A percentile compares a stretch with the other conserved stretches of the same genome.
Evolutionary conservation across 2,113 vertebrate genomes (phyloP).

Genomic region (Salvelinus fontinalis): DNA sequence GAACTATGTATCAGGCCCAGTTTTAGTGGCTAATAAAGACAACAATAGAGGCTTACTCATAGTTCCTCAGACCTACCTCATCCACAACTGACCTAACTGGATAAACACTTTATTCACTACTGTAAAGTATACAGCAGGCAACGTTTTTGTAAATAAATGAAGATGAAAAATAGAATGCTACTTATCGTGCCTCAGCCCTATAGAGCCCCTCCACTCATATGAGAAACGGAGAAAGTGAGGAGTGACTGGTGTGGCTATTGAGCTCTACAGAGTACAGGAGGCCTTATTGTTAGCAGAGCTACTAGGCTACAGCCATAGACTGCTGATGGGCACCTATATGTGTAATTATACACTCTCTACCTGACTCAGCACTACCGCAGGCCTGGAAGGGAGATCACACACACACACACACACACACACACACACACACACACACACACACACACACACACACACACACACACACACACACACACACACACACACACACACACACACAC

Average conservation of each 20-base stretch:
- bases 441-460: background rate
- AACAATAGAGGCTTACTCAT: too few species aligned
- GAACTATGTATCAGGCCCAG: too few species aligned
- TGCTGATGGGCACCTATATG: conserved; percentile 61
- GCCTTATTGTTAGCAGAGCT: conserved; percentile 38
- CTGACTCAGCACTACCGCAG: conserved; percentile 64
- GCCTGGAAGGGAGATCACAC: conserved; percentile 41
- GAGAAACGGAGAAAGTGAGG: too few species aligned
- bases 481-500: background rate
- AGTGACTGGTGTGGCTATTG: conserved; percentile 33
- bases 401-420: background rate
- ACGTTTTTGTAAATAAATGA: background rate
- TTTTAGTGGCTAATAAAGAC: too few species aligned
- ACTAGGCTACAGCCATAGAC: conserved; percentile 27
- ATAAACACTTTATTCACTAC: too few species aligned
- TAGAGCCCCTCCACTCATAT: too few species aligned
- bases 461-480: background rate
- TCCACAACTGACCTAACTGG: too few species aligned
- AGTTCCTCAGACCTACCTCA: too few species aligned
- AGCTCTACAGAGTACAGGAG: conserved; percentile 36
- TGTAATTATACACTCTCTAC: conserved; percentile 65
- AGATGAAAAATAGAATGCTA: too few species aligned
- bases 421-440: background rate
- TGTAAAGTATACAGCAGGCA: too few species aligned
- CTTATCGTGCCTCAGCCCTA: too few species aligned